A percentile compares a stretch with the other conserved stretches of the same genome.
phyloP scores from a whole-genome alignment of 92 coral and sea anemone genomes.

The Galaxea fascicularis region DNA sequence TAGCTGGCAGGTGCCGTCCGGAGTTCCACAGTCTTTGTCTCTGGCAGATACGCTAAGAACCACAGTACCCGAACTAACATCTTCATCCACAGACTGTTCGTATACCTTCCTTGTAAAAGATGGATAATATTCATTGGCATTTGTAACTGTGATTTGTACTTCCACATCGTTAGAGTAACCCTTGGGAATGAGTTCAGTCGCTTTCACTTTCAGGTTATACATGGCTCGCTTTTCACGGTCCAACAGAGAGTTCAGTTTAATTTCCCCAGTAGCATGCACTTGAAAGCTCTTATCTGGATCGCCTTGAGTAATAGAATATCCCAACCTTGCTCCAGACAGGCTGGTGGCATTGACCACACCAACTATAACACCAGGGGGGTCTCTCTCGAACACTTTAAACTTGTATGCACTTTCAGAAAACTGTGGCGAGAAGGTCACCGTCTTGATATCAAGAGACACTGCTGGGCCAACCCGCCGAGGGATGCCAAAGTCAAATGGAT shows the following conservation, averaged over 20 bases:
- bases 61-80: conserved; percentile 58
- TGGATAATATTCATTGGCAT: conserved; percentile 82
- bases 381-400: conserved; percentile 79
- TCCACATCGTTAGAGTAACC: conserved; percentile 70
- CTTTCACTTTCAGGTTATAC: conserved; percentile 73
- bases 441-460: conserved; percentile 74
- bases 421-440: conserved; percentile 81
- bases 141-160: conserved; percentile 78
- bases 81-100: conserved; percentile 61
- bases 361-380: conserved; percentile 66
- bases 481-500: conserved; percentile 86
- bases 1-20: conserved; percentile 57
- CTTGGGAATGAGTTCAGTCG: conserved; percentile 78
- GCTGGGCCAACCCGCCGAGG: conserved; percentile 75
- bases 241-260: conserved; percentile 74
- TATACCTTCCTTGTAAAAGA: conserved; percentile 58
- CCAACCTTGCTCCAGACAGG: conserved; percentile 82
- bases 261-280: conserved; percentile 64
- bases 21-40: conserved; percentile 81
- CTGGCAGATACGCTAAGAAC: conserved; percentile 72
- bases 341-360: conserved; percentile 84
- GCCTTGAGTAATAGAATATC: conserved; percentile 68
- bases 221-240: conserved; percentile 67
- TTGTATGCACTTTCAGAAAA: conserved; percentile 75
- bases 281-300: conserved; percentile 60